These are phyloP conservation scores for Scelioninae gen. 1 DNA, from an alignment of 2,888 invertebrate species.

Conservation along the genomic window DNA sequence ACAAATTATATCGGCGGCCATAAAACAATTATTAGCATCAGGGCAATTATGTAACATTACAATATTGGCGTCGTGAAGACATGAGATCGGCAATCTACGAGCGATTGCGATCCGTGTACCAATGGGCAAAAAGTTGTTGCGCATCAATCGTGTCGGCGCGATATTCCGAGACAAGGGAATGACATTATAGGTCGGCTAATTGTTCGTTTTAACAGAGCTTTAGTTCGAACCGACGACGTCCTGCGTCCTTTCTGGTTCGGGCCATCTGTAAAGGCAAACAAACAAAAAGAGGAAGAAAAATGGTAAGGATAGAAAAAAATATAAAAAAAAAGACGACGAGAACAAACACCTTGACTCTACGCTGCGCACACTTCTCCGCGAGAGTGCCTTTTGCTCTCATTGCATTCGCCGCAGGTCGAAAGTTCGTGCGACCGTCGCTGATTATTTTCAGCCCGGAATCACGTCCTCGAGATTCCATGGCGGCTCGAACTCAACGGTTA, in stretches of 20 bases:
- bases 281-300: slow-evolving; percentile 21
- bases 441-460: slow-evolving; percentile 82
- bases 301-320: too few species aligned
- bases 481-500: slow-evolving; percentile 60
- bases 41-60: slow-evolving; percentile 29
- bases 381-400: slow-evolving; percentile 75
- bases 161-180: slow-evolving; percentile 32
- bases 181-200: slow-evolving; percentile 52
- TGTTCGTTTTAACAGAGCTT: slow-evolving; percentile 43
- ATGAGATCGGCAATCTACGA: slow-evolving; percentile 4
- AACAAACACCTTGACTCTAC: slow-evolving; percentile 67
- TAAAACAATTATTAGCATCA: slow-evolving; percentile 30
- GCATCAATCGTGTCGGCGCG: slow-evolving; percentile 33
- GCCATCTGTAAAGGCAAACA: neutral
- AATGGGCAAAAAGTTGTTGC: slow-evolving; percentile 18
- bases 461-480: slow-evolving; percentile 77
- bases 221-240: slow-evolving; percentile 36
- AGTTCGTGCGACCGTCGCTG: slow-evolving; percentile 80
- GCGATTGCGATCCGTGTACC: slow-evolving; percentile 1
- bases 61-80: slow-evolving; percentile 12
- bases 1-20: slow-evolving; percentile 6
- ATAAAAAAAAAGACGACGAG: slow-evolving; percentile 31
- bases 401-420: slow-evolving; percentile 82
- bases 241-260: slow-evolving; percentile 37
- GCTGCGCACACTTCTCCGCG: slow-evolving; percentile 67